phyloP scores from a whole-genome alignment of 2,113 vertebrate genomes.

The Kryptolebias marmoratus region DNA sequence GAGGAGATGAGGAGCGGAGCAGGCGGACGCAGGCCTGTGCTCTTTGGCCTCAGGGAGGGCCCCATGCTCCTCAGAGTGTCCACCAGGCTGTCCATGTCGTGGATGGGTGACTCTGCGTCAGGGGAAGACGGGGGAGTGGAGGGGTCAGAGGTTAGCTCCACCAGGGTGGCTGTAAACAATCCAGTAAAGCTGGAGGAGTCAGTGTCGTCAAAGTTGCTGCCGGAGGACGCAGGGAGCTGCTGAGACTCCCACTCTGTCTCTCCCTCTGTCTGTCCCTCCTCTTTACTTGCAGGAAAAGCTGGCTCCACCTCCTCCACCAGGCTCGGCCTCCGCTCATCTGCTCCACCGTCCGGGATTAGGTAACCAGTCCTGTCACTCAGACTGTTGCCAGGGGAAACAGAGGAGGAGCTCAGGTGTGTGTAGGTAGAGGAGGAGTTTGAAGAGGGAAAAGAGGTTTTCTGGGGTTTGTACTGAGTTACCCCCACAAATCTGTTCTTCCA shows the following conservation, averaged over 20 bases:
- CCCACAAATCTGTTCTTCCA: constrained; percentile 54
- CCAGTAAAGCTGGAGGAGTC: constrained; percentile 41
- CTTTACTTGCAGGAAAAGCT: constrained; percentile 59
- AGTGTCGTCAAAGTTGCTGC: background rate
- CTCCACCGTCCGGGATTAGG: constrained; percentile 28
- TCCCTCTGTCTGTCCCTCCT: constrained; percentile 23
- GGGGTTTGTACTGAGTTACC: constrained; percentile 14
- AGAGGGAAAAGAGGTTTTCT: background rate
- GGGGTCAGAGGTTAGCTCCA: constrained; percentile 74
- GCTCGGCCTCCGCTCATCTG: constrained; percentile 50
- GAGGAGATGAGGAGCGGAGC: constrained; percentile 69
- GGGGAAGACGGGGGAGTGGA: constrained; percentile 57
- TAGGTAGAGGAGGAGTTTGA: background rate
- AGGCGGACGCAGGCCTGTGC: constrained; percentile 39
- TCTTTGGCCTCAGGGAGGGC: constrained; percentile 77
- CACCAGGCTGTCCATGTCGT: constrained; percentile 88
- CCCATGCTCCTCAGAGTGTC: constrained; percentile 91
- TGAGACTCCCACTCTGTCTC: constrained; percentile 37
- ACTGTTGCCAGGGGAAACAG: constrained; percentile 38
- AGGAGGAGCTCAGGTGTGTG: constrained; percentile 16
- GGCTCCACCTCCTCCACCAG: constrained; percentile 65
- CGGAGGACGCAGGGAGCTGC: constrained; percentile 5
- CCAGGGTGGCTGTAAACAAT: constrained; percentile 75
- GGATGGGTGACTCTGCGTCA: constrained; percentile 70
- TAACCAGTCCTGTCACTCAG: constrained; percentile 46